phyloP scores from a whole-genome alignment of 2,797 vertebrate genomes.

The Pterois miles region DNA sequence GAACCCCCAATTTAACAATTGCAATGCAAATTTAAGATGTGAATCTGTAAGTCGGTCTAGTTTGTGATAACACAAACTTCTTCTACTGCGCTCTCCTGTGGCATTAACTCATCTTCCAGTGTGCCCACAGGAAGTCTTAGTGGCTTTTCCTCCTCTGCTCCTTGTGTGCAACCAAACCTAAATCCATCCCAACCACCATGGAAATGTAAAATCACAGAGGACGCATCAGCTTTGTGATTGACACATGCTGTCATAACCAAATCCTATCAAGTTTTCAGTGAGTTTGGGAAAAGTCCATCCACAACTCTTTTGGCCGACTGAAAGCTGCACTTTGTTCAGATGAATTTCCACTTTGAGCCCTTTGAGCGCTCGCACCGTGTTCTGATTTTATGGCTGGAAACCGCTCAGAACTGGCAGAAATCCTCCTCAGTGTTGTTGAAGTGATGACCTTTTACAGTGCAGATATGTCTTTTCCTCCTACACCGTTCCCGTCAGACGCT shows the following conservation, averaged over 20 bases:
- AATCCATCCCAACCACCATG: not conserved
- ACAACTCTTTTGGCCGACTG: not conserved
- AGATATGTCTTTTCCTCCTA: slow-evolving; percentile 56
- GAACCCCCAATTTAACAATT: no score
- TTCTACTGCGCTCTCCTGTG: not conserved
- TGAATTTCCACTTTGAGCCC: slow-evolving; percentile 34
- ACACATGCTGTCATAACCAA: not conserved
- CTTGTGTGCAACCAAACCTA: not conserved
- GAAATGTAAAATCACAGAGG: not conserved
- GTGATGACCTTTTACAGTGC: slow-evolving; percentile 61
- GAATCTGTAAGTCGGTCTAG: no score
- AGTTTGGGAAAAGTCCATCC: not conserved
- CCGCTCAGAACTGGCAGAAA: slow-evolving; percentile 14
- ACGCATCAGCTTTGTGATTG: not conserved
- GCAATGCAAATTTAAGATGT: no score
- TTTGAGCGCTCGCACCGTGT: slow-evolving; percentile 11
- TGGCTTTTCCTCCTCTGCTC: not conserved
- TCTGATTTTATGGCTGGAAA: slow-evolving; percentile 37
- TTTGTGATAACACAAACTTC: no score
- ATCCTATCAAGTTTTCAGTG: slow-evolving; percentile 1
- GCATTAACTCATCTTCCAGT: not conserved
- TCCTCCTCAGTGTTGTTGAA: slow-evolving; percentile 43
- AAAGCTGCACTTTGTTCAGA: slow-evolving; percentile 20
- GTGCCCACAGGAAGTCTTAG: not conserved
- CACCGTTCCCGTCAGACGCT: slow-evolving; percentile 43